Evolutionary conservation across 2,888 invertebrate species (phyloP).

Genomic region (Charanyca ferruginea): DNA sequence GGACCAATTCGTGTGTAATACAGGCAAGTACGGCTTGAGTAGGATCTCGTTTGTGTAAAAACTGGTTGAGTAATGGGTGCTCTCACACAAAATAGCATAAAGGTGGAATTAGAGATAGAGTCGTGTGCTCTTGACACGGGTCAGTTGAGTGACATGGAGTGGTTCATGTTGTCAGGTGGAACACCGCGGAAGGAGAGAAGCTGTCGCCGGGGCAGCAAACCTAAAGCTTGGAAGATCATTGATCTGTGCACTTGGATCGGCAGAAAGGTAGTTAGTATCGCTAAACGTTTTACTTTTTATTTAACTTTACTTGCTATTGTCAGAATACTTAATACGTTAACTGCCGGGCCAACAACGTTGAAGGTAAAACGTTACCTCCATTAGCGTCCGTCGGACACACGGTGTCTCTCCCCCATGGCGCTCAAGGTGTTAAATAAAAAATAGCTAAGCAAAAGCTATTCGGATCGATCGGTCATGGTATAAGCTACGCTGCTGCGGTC

Average conservation of each 20-base stretch:
- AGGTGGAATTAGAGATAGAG: slow-evolving; percentile 82
- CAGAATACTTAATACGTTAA: background rate
- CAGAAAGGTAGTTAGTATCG: slow-evolving; percentile 78
- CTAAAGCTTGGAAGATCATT: slow-evolving; percentile 81
- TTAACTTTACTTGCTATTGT: no score
- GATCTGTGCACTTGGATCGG: slow-evolving; percentile 87
- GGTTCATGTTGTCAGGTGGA: slow-evolving; percentile 85
- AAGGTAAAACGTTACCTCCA: no score
- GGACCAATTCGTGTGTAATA: slow-evolving; percentile 24
- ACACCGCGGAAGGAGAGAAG: slow-evolving; percentile 80
- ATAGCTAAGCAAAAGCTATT: no score
- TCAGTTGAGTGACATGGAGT: slow-evolving; percentile 80
- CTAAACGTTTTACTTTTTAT: slow-evolving; percentile 10
- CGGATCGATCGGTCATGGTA: no score
- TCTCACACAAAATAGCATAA: slow-evolving; percentile 69
- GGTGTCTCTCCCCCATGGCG: no score
- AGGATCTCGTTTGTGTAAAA: slow-evolving; percentile 16
- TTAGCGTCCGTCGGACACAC: no score
- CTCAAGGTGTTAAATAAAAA: no score
- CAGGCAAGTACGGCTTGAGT: slow-evolving; percentile 37
- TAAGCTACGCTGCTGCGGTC: no score
- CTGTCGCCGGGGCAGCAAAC: slow-evolving; percentile 74
- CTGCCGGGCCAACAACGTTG: no score
- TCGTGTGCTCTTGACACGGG: slow-evolving; percentile 77
- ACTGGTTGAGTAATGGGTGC: slow-evolving; percentile 62